Conservation (phyloP, 2,797 vertebrate species). For the Melanotaenia parkinsoni region DNA sequence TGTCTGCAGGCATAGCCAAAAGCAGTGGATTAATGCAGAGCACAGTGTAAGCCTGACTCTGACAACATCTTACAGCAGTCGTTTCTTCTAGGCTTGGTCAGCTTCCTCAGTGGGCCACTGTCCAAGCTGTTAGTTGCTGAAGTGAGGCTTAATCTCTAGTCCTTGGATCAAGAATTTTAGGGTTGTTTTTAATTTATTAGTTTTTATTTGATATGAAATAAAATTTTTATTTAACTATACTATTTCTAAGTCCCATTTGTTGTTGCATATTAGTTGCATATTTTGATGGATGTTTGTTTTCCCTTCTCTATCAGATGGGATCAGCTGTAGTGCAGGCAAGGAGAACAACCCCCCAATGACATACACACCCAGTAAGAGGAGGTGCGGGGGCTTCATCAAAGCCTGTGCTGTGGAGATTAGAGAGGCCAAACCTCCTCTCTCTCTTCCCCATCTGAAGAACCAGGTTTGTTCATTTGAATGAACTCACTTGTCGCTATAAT, state of each 20-base stretch:
- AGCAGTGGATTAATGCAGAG: slow-evolving; percentile 53
- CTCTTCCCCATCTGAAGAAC: slow-evolving; percentile 44
- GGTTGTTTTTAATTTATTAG: neutral
- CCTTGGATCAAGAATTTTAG: slow-evolving; percentile 16
- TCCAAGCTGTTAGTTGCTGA: slow-evolving; percentile 36
- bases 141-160: slow-evolving; percentile 19
- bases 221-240: slow-evolving; percentile 19
- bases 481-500: slow-evolving; percentile 26
- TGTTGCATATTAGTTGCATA: slow-evolving; percentile 27
- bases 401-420: slow-evolving; percentile 73
- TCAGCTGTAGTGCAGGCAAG: slow-evolving; percentile 53
- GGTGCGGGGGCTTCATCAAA: slow-evolving; percentile 52
- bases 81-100: slow-evolving; percentile 38
- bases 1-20: slow-evolving; percentile 51
- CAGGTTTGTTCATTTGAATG: slow-evolving; percentile 60
- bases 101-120: slow-evolving; percentile 25
- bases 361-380: slow-evolving; percentile 72
- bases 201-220: slow-evolving; percentile 11
- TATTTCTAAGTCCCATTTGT: slow-evolving; percentile 28
- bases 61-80: slow-evolving; percentile 39
- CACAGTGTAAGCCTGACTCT: slow-evolving; percentile 33
- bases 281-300: neutral
- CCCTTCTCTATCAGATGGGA: slow-evolving; percentile 54
- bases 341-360: slow-evolving; percentile 71
- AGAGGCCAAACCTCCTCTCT: slow-evolving; percentile 51